A percentile compares a stretch with the other conserved stretches of the same genome.
Conservation (phyloP, 1,140 invertebrate genomes). For the Euura saliciscinereae region DNA sequence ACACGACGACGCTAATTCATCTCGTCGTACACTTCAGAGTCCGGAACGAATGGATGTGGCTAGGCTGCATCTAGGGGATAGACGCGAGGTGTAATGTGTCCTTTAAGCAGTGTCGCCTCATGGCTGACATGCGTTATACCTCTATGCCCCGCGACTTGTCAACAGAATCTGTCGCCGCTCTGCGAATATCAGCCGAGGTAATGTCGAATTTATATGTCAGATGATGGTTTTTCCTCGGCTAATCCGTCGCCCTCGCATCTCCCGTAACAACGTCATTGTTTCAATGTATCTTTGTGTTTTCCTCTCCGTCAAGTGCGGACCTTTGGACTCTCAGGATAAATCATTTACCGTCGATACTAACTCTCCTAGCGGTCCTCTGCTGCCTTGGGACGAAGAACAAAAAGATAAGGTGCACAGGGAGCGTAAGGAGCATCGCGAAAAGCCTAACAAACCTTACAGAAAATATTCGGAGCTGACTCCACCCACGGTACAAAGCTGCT, state of each 20-base stretch:
- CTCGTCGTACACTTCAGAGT: not conserved
- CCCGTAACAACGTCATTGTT: not conserved
- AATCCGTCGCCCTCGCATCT: too few species aligned
- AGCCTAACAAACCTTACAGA: slow-evolving; percentile 42
- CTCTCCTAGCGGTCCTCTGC: slow-evolving; percentile 44
- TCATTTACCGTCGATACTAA: slow-evolving; percentile 41
- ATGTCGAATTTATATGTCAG: not conserved
- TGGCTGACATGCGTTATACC: slow-evolving; percentile 61
- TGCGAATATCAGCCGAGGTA: slow-evolving; percentile 55
- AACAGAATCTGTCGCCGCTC: slow-evolving; percentile 56
- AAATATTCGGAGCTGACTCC: slow-evolving; percentile 52
- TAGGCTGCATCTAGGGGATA: not conserved
- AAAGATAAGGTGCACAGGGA: slow-evolving; percentile 44
- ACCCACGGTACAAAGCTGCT: slow-evolving; percentile 38
- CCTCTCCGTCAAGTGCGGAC: slow-evolving; percentile 30
- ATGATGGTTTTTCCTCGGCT: too few species aligned
- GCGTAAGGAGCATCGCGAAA: slow-evolving; percentile 46
- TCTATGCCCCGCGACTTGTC: slow-evolving; percentile 62
- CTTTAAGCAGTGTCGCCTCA: slow-evolving; percentile 37
- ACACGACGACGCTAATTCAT: too few species aligned
- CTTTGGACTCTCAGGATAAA: slow-evolving; percentile 38
- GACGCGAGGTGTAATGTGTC: slow-evolving; percentile 40
- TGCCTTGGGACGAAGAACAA: slow-evolving; percentile 36
- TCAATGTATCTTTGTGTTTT: slow-evolving; percentile 9
- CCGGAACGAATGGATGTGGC: slow-evolving; percentile 8